A percentile compares a stretch with the other conserved stretches of the same genome.
Evolutionary conservation across 2,888 invertebrate species (phyloP).

Genomic region (Linyphia triangularis): DNA sequence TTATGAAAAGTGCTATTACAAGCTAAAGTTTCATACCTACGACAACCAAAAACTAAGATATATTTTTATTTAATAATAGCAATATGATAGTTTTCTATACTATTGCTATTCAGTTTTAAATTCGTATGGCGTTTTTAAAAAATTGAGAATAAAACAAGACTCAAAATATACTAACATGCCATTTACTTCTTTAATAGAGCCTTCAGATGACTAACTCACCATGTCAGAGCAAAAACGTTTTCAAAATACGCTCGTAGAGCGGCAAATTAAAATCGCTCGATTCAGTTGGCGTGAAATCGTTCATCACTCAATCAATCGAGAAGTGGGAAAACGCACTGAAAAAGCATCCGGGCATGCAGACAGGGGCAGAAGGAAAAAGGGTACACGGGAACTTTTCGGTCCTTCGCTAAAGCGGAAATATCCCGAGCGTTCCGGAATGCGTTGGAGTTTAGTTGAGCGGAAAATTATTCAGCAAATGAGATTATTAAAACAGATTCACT

Average conservation of each 20-base stretch:
- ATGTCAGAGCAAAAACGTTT: neutral
- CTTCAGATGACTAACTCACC: conserved; percentile 2
- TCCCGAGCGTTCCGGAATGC: neutral
- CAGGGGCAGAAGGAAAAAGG: neutral
- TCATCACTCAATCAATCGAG: neutral
- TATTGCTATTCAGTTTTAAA: too few species aligned
- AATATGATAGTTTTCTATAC: too few species aligned
- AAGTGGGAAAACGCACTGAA: neutral
- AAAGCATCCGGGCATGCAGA: neutral
- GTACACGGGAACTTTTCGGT: neutral
- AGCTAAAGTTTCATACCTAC: too few species aligned
- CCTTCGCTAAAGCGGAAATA: neutral
- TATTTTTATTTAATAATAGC: too few species aligned
- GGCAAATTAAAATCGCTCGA: conserved; percentile 31
- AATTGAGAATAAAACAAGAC: too few species aligned
- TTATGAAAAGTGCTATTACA: too few species aligned
- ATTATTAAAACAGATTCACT: conserved; percentile 7
- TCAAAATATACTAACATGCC: too few species aligned
- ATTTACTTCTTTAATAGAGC: too few species aligned
- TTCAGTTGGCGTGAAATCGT: conserved; percentile 28
- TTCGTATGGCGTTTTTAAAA: too few species aligned
- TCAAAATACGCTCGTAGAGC: neutral
- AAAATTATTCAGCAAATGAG: conserved; percentile 9
- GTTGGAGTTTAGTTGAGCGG: neutral
- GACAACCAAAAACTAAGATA: too few species aligned